A percentile compares a stretch with the other conserved stretches of the same genome.
Evolutionary conservation across 1,140 invertebrate species (phyloP).

Genomic region (Hylyphantes graminicola): DNA sequence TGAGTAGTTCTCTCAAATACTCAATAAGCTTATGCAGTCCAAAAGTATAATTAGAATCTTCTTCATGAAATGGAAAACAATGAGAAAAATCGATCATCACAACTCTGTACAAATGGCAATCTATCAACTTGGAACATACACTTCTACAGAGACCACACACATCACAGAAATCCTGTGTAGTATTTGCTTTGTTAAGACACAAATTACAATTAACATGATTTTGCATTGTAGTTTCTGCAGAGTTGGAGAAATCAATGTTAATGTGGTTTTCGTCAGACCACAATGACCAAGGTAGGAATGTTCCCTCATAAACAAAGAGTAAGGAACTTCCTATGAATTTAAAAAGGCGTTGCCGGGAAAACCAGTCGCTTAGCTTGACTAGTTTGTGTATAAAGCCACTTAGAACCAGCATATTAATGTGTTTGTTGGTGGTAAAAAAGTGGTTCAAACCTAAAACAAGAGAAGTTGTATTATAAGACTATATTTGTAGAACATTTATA

Average conservation of each 20-base stretch:
- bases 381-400: constrained; percentile 77
- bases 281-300: constrained; percentile 18
- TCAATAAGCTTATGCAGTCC: constrained; percentile 82
- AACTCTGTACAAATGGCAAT: constrained; percentile 65
- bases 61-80: constrained; percentile 78
- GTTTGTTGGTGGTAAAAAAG: constrained; percentile 71
- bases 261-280: constrained; percentile 15
- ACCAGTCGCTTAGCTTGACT: constrained; percentile 78
- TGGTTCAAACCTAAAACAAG: constrained; percentile 74
- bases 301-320: constrained; percentile 82
- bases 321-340: constrained; percentile 85
- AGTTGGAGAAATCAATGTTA: background rate
- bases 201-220: background rate
- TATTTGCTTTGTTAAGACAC: no score
- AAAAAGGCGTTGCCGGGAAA: constrained; percentile 75
- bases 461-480: background rate
- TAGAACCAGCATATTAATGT: constrained; percentile 73
- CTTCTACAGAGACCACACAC: background rate
- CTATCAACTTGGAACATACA: background rate
- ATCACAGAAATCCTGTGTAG: background rate
- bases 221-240: background rate
- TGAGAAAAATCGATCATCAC: constrained; percentile 94
- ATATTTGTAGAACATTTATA: no score
- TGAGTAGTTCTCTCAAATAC: constrained; percentile 34
- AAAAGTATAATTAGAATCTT: constrained; percentile 81